Conservation (phyloP, 2,113 vertebrate genomes). For the Callorhinus ursinus region DNA sequence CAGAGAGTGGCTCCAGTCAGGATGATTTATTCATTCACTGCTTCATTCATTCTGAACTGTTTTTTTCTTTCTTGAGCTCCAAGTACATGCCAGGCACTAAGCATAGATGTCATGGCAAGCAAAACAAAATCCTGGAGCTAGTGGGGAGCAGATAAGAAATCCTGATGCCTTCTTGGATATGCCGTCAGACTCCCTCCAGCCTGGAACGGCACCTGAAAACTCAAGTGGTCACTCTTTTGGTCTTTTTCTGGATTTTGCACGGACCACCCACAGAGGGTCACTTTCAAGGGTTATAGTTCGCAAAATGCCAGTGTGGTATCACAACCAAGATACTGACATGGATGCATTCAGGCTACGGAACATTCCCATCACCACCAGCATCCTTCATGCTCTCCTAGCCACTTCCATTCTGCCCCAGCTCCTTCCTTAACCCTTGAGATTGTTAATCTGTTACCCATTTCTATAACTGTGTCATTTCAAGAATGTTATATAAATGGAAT, state of each 20-base stretch:
- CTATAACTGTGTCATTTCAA: neutral
- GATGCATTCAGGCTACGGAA: too few relatives aligned
- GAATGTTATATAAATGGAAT: neutral
- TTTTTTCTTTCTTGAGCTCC: neutral
- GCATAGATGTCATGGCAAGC: neutral
- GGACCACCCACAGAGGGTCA: rapidly evolving
- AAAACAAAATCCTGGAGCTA: neutral
- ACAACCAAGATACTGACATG: neutral
- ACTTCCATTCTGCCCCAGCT: neutral
- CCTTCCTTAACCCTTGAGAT: neutral
- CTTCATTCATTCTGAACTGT: neutral
- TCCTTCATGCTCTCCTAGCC: neutral
- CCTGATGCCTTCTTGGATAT: neutral
- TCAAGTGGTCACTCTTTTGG: neutral
- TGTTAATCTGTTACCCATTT: neutral
- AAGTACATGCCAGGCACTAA: neutral
- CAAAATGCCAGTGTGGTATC: neutral
- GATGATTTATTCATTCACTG: neutral
- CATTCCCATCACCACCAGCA: too few relatives aligned
- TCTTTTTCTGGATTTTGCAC: neutral
- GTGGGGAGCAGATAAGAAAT: neutral
- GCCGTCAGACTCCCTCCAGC: too few relatives aligned
- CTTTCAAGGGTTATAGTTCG: rapidly evolving
- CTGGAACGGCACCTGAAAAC: neutral
- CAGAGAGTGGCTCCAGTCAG: neutral